Conservation (phyloP, 2,113 vertebrate genomes). For the Mobula hypostoma region DNA sequence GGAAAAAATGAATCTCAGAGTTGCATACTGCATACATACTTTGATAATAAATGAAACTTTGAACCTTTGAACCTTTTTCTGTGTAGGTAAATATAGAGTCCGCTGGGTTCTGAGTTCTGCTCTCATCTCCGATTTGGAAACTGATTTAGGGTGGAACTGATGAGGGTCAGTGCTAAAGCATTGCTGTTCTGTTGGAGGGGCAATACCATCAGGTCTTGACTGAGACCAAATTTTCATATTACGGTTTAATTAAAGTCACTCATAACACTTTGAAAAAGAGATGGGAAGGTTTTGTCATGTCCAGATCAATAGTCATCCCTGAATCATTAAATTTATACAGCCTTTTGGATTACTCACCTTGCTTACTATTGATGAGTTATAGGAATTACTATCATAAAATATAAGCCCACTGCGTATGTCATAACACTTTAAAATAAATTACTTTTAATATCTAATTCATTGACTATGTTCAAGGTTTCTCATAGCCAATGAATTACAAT, state of each 20-base stretch:
- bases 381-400: neutral
- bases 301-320: neutral
- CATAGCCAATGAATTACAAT: neutral
- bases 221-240: too few relatives aligned
- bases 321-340: neutral
- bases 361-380: neutral
- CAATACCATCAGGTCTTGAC: neutral
- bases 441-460: neutral
- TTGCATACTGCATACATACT: too few relatives aligned
- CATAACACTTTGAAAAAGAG: neutral
- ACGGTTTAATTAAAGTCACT: too few relatives aligned
- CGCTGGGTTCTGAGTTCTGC: neutral
- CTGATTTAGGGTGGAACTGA: neutral
- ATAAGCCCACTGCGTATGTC: neutral
- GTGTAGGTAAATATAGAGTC: neutral
- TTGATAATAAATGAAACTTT: too few relatives aligned
- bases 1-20: too few relatives aligned
- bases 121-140: neutral
- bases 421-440: neutral
- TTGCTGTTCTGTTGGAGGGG: neutral
- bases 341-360: neutral
- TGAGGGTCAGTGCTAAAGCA: neutral
- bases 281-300: neutral
- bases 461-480: neutral
- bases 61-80: too few relatives aligned